Conservation (phyloP, 53 echinoderm and acorn worm species). For the Crossaster papposus region DNA sequence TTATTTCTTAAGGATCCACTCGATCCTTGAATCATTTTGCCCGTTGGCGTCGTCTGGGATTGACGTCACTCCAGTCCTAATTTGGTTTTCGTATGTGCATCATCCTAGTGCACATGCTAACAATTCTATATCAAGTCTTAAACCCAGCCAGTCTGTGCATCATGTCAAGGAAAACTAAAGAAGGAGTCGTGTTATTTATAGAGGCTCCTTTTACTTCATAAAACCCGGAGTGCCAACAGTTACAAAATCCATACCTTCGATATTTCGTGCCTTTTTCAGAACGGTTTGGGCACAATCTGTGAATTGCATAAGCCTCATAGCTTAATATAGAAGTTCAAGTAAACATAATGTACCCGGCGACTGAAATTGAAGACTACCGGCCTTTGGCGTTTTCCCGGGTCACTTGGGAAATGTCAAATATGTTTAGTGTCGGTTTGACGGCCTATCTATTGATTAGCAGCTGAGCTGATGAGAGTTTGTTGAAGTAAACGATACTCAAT, state of each 20-base stretch:
- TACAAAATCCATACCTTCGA: neutral
- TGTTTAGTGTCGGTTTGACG: neutral
- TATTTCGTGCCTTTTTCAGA: neutral
- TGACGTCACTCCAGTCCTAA: conserved; percentile 14
- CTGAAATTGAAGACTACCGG: neutral
- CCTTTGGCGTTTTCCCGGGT: neutral
- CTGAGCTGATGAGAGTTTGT: neutral
- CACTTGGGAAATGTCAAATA: conserved; percentile 7
- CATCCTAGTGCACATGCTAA: neutral
- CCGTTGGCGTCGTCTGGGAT: neutral
- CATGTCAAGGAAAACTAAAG: neutral
- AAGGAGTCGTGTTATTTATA: neutral
- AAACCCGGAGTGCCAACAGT: neutral
- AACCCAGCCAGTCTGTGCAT: neutral
- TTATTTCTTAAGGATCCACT: neutral
- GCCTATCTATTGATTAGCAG: neutral
- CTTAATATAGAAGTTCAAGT: neutral
- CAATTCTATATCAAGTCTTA: neutral
- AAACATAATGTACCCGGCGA: neutral
- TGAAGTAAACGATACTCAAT: neutral
- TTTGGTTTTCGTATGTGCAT: neutral
- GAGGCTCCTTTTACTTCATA: neutral
- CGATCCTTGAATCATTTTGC: neutral
- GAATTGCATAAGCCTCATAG: neutral
- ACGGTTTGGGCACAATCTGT: neutral